Evolutionary conservation across 2,797 vertebrate species (phyloP), one percentile per base, ranked within the genome.

Genomic region (Clangula hyemalis): DNA sequence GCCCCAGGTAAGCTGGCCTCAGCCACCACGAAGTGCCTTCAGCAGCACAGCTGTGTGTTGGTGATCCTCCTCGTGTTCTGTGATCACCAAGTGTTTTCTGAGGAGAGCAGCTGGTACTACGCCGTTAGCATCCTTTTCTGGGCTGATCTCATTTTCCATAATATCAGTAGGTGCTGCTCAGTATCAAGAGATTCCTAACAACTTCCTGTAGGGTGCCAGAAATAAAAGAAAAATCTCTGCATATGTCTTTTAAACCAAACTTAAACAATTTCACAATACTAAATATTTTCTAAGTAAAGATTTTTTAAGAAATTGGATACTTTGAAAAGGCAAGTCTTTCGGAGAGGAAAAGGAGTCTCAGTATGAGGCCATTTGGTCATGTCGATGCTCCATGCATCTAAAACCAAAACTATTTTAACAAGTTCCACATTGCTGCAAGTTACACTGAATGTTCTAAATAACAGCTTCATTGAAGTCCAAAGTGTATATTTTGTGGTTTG

Each of bases 31-130:
- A 87, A 93, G 85, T 87, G 90, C 93, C 93, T 95, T 92, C 75
- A 87, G 86, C 83, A 88, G 87, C 83, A 36, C 91, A 87, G 60
- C 80, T 53, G n/a, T n/a, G n/a, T n/a, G n/a, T n/a, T n/a, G n/a
- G n/a, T n/a, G n/a, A n/a, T n/a, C 38, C 72, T 56, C 49, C 51
- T 28, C 1, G 6, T 49, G 34, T 16, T 79, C 53, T 62, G 68
- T 6, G 22, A 3, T 1, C 28, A 20, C 53, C 1, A 2, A 38
- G 60, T 2, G 41, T 58, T 72, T 66, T 19, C 62, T 0, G 6
- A 71, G 70, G 45, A 56, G 16, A 91, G 38, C 36, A 83, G 57
- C 75, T 54, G 14, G 17, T 12, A 10, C 61, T 38, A 11, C 32
- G 45, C 5, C 32, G 45, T 34, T 4, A 65, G 38, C 49, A 41